Evolutionary conservation across 2,113 vertebrate species (phyloP).

Genomic region (Motacilla alba): DNA sequence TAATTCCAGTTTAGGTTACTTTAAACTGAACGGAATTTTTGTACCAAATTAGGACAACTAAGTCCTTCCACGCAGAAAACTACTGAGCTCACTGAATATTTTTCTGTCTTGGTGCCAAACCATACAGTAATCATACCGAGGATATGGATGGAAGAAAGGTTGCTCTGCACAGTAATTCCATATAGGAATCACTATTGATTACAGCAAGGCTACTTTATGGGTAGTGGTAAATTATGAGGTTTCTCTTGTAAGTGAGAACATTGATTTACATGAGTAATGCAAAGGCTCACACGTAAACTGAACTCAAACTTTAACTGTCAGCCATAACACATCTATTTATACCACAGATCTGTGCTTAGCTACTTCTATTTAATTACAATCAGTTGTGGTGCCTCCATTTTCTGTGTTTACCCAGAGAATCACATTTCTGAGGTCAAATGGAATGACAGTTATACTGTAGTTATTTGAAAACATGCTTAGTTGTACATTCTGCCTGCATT

Average conservation of each 20-base stretch:
- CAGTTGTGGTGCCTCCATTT: constrained; percentile 37
- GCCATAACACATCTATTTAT: constrained; percentile 52
- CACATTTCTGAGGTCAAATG: constrained; percentile 59
- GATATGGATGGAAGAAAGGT: constrained; percentile 57
- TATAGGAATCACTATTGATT: constrained; percentile 50
- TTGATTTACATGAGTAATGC: constrained; percentile 51
- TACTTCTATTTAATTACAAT: constrained; percentile 55
- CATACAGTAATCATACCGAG: constrained; percentile 62
- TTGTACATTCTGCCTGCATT: not conserved
- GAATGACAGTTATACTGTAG: constrained; percentile 12
- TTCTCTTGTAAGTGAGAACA: constrained; percentile 60
- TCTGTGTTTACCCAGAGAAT: constrained; percentile 46
- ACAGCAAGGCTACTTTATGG: constrained; percentile 39
- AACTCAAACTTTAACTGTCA: constrained; percentile 50
- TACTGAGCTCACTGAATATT: constrained; percentile 69
- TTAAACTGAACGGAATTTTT: constrained; percentile 68
- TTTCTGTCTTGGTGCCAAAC: constrained; percentile 68
- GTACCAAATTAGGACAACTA: constrained; percentile 65
- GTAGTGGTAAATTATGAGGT: constrained; percentile 57
- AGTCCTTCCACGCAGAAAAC: constrained; percentile 70
- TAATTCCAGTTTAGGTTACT: constrained; percentile 51
- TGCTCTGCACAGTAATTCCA: constrained; percentile 51
- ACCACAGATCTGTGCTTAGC: constrained; percentile 45
- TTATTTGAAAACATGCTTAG: constrained; percentile 36
- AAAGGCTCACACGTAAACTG: constrained; percentile 35